Base-by-base conservation (phyloP, 2,113 vertebrate species). In the Collichthys lucidus region DNA sequence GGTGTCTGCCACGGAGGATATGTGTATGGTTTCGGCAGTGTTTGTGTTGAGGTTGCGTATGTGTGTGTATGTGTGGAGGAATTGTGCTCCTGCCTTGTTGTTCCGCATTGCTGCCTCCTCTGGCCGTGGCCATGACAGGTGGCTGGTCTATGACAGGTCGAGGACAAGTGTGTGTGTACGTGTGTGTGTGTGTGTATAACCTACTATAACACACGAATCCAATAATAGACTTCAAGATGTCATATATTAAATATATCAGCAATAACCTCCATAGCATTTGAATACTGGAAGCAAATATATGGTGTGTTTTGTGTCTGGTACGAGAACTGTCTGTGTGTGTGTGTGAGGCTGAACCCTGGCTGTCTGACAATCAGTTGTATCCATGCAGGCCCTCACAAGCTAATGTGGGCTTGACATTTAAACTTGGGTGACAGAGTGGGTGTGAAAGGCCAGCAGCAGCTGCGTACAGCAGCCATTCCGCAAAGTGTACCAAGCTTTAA, bases 341-440 rank as follows among this genome's bases (percentile, higher is more conserved):
- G 20, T 53, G 19, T 26, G 11, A 63, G 26, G 29, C 74, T 62
- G 55, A 64, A 61, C 46, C 70, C 35, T 65, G 67, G 56, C 78
- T 82, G 71, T 77, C 44, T 60, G 62, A 75, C 70, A 61, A 67
- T 57, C 71, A 81, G 57, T 86, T 80, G 84, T 78, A 74, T 84
- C 74, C 75, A 83, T 86, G 79, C 69, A 66, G 61, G 72, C 69
- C 77, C 76, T 85, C 83, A 83, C 72, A 84, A 86, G 86, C 79
- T 89, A 89, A 89, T 89, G 80, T 82, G 70, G 74, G 81, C 69
- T 90, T 93, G 90, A 92, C 91, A 92, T 93, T 93, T 93, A 86
- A 82, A 90, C 87, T 87, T 73, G 81, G 87, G 83, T 87, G 87
- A 91, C 88, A 63, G 87, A 85, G 88, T 88, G 82, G 74, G 88